Percentiles rank a stretch among this genome's conserved stretches.
Conservation (phyloP, 2,797 vertebrate genomes). For the Enteromius anoplus region DNA sequence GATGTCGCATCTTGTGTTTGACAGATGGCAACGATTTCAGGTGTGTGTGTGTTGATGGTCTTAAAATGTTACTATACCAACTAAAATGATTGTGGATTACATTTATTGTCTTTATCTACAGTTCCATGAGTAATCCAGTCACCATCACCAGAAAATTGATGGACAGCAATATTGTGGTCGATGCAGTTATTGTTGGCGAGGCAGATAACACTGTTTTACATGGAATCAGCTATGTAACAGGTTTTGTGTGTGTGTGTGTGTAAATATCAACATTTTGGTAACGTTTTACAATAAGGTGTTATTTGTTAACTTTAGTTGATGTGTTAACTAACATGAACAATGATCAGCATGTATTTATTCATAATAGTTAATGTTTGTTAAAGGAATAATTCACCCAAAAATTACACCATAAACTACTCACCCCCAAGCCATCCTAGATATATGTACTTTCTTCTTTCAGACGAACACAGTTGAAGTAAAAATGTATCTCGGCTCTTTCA, state of each 20-base stretch:
- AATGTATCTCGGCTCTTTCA: too few species aligned
- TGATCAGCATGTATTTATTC: too few species aligned
- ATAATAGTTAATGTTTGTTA: too few species aligned
- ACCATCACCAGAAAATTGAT: constrained; percentile 61
- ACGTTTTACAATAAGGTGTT: too few species aligned
- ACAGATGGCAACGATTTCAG: constrained; percentile 44
- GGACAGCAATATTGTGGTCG: constrained; percentile 61
- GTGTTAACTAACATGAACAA: too few species aligned
- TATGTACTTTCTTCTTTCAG: too few species aligned
- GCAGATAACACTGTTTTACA: constrained; percentile 65
- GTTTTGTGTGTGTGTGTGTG: neutral
- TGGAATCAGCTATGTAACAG: constrained; percentile 71
- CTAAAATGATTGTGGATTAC: neutral
- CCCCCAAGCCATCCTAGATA: too few species aligned
- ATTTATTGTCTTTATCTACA: neutral
- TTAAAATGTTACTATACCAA: neutral
- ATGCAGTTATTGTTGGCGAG: constrained; percentile 68
- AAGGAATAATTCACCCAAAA: too few species aligned
- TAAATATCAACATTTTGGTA: neutral
- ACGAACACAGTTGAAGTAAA: too few species aligned
- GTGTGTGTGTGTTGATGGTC: neutral
- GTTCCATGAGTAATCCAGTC: constrained; percentile 56
- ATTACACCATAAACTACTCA: too few species aligned
- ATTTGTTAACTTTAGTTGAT: too few species aligned
- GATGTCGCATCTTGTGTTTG: constrained; percentile 69